Conservation (phyloP, 2,888 invertebrate genomes). For the Parelbella ahira region DNA sequence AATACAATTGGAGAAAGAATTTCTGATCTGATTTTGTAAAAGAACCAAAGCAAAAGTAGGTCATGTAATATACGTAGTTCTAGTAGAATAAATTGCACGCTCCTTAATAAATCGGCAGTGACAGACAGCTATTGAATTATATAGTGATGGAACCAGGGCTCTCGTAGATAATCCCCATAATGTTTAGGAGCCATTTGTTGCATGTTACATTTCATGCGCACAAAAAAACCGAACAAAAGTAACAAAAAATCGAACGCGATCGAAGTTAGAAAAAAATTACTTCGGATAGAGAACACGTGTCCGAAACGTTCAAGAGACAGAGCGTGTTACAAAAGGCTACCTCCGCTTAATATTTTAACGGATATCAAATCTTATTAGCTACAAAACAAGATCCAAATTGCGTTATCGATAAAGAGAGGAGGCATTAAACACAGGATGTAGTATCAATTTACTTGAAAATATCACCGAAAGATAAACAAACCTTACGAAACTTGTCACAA, state of each 20-base stretch:
- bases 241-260: conserved; percentile 42
- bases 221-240: conserved; percentile 43
- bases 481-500: conserved; percentile 10
- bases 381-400: conserved; percentile 21
- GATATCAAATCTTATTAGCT: conserved; percentile 21
- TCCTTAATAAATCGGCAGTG: no score
- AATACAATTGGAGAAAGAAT: no score
- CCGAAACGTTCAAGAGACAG: conserved; percentile 14
- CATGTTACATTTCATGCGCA: conserved; percentile 45
- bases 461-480: conserved; percentile 12
- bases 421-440: conserved; percentile 9
- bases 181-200: conserved; percentile 32
- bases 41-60: no score
- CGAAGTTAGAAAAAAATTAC: conserved; percentile 27
- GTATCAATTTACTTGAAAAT: conserved; percentile 20
- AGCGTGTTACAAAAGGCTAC: conserved; percentile 6
- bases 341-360: conserved; percentile 8
- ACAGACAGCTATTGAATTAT: conserved; percentile 13
- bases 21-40: no score
- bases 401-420: conserved; percentile 1
- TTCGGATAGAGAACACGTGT: conserved; percentile 27
- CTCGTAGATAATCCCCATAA: conserved; percentile 22
- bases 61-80: no score
- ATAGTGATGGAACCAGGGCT: neutral
- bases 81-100: no score